phyloP scores from a whole-genome alignment of 2,797 vertebrate species.

The Zenarchopterus dispar region DNA sequence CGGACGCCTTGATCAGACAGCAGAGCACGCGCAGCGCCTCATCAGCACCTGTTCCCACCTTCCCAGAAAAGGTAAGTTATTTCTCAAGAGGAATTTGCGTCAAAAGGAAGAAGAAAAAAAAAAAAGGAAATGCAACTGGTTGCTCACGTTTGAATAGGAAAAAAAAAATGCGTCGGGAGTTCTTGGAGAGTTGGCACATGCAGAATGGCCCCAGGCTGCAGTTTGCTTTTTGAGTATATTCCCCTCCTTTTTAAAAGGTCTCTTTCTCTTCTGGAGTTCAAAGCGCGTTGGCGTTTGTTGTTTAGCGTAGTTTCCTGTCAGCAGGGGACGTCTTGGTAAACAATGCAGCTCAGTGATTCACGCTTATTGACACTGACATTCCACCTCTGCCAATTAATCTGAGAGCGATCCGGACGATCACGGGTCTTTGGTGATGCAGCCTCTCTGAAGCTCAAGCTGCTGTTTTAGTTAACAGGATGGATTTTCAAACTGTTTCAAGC shows the following conservation, averaged over 20 bases:
- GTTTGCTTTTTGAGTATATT: slow-evolving; percentile 24
- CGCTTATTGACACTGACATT: slow-evolving; percentile 13
- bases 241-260: slow-evolving; percentile 39
- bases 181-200: slow-evolving; percentile 55
- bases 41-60: slow-evolving; percentile 61
- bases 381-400: slow-evolving; percentile 41
- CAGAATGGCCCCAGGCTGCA: slow-evolving; percentile 33
- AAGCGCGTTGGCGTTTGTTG: slow-evolving; percentile 73
- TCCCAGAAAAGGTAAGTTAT: slow-evolving; percentile 62
- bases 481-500: no score
- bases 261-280: slow-evolving; percentile 54
- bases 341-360: slow-evolving; percentile 57
- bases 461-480: no score
- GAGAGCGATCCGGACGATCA: slow-evolving; percentile 16
- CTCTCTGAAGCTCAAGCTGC: no score
- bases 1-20: slow-evolving; percentile 50
- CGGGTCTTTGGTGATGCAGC: neutral
- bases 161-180: slow-evolving; percentile 20
- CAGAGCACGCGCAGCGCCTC: slow-evolving; percentile 32
- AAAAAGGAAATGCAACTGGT: neutral
- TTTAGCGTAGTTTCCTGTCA: slow-evolving; percentile 72
- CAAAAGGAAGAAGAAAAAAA: neutral
- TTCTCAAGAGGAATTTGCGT: slow-evolving; percentile 7
- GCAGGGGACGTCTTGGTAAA: slow-evolving; percentile 60
- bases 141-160: slow-evolving; percentile 1